Evolutionary conservation across 53 echinoderm and acorn worm genomes (phyloP), one percentile per base, ranked within the genome.

Genomic region (Mesocentrotus franciscanus): DNA sequence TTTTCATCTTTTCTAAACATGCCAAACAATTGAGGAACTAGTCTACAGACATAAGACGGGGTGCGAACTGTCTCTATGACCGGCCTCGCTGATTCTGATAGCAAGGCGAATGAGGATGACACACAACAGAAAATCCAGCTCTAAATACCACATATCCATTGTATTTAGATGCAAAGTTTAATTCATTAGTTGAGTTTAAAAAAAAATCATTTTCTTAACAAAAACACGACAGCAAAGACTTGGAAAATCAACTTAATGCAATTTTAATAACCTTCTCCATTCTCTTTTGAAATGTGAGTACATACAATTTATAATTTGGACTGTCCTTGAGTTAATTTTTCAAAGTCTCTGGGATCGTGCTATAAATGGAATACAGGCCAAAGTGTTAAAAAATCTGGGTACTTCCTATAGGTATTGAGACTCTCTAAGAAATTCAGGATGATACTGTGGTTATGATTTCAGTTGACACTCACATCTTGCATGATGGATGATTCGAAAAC

Each of bases 1-100:
- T 93, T 93, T 93, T 79, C 93, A 93, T 93, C 93, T 81, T 81
- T 93, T 93, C 93, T 83, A 92, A 92, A 92, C 92, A 92, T 56
- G 92, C 56, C 72, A 92, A 64, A 66, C 66, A 56, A 56, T 71
- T 70, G 35, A 56, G 26, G 24, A 92, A 29, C 12, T 74, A 74
- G 92, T 92, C 75, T 92, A 0, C n/a, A 42, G 71, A 92, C 10
- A 55, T 56, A 36, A 57, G 92, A 26, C 76, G 16, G 92, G 87
- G 13, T 87, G 49, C n/a, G 29, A n/a, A 27, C 10, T 16, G 64
- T 16, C 49, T 49, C 64, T 64, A 64, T 27, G 56, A 27, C 87
- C n/a, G 58, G 13, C 87, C 4, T 27, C n/a, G 27, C 58, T 29
- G 58, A 58, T 58, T 12, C 10, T 18, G 17, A 30, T 24, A 22